Conservation (phyloP, 2,797 vertebrate species). For the Geotrypetes seraphini region DNA sequence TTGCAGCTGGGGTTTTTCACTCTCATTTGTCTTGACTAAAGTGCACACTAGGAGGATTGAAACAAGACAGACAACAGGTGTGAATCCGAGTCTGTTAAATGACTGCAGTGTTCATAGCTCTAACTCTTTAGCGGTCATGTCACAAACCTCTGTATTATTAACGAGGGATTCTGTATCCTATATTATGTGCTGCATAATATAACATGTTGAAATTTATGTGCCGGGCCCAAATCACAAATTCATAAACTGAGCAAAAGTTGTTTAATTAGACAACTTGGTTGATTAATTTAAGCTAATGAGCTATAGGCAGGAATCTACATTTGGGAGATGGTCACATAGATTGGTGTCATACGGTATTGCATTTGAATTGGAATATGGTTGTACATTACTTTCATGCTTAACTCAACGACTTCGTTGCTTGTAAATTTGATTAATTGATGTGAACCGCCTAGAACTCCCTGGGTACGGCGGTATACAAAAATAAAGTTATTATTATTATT, state of each 20-base stretch:
- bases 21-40: slow-evolving; percentile 26
- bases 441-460: too few species aligned
- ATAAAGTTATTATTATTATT: too few species aligned
- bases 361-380: slow-evolving; percentile 10
- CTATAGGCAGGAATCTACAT: slow-evolving; percentile 9
- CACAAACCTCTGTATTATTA: slow-evolving; percentile 8
- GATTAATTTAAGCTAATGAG: slow-evolving; percentile 9
- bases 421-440: too few species aligned
- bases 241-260: slow-evolving; percentile 9
- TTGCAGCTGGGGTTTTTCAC: slow-evolving; percentile 17
- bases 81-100: slow-evolving; percentile 16
- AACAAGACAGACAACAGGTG: slow-evolving; percentile 22
- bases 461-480: too few species aligned
- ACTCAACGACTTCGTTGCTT: too few species aligned
- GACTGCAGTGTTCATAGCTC: not conserved
- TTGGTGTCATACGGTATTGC: slow-evolving; percentile 7
- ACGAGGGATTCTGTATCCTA: slow-evolving; percentile 7
- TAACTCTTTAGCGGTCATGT: not conserved
- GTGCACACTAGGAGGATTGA: slow-evolving; percentile 15
- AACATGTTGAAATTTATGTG: not conserved
- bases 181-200: not conserved
- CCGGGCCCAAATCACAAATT: slow-evolving; percentile 15
- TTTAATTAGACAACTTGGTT: slow-evolving; percentile 14
- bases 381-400: too few species aligned
- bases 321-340: slow-evolving; percentile 8